phyloP scores from a whole-genome alignment of 2,888 invertebrate genomes.

The Philaethria dido region DNA sequence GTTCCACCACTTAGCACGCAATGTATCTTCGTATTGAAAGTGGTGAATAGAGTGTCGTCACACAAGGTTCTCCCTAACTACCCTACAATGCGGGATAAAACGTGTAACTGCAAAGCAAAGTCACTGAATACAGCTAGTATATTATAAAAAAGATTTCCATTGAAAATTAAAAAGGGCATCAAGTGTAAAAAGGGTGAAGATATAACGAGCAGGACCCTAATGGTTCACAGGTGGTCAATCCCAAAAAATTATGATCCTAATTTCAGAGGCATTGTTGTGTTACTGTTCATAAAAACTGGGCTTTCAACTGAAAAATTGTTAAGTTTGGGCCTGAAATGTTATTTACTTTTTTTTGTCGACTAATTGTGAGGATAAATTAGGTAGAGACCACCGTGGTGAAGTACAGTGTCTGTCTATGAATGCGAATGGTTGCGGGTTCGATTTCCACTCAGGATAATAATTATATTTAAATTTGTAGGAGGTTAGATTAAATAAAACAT shows the following conservation, averaged over 20 bases:
- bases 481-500: no score
- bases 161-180: conserved; percentile 19
- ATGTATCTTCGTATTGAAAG: no score
- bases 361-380: conserved; percentile 3
- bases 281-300: conserved; percentile 24
- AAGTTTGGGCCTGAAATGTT: background rate
- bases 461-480: no score
- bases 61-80: no score
- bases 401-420: background rate
- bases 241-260: conserved; percentile 36
- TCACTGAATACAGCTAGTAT: background rate
- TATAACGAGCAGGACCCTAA: conserved; percentile 27
- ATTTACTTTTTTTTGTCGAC: conserved; percentile 3
- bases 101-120: no score
- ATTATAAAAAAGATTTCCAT: conserved; percentile 10
- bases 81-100: no score
- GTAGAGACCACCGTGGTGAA: background rate
- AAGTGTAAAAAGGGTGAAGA: conserved; percentile 32
- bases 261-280: conserved; percentile 29
- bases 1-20: no score
- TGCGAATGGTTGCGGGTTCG: no score
- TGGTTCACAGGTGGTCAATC: conserved; percentile 41
- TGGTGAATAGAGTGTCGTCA: no score
- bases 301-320: conserved; percentile 18
- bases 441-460: no score